Evolutionary conservation across 1,140 invertebrate genomes (phyloP).

Genomic region (Helicoverpa zea): DNA sequence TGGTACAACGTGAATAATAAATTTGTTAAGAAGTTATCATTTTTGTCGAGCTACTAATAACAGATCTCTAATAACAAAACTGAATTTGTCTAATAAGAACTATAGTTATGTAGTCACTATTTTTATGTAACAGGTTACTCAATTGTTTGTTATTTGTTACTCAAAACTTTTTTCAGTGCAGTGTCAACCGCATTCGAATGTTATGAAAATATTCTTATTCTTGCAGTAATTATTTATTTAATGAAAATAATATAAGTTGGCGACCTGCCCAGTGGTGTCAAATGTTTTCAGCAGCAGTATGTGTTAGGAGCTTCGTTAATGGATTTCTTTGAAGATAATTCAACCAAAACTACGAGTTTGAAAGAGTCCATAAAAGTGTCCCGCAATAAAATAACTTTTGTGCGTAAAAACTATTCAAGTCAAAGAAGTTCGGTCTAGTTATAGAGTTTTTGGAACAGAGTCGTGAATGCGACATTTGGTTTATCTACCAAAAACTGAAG

Average conservation of each 20-base stretch:
- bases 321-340: background rate
- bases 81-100: too few relatives aligned
- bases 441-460: background rate
- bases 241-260: constrained; percentile 40
- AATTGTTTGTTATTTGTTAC: too few relatives aligned
- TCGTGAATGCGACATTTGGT: constrained; percentile 15
- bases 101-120: too few relatives aligned
- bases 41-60: too few relatives aligned
- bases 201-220: constrained; percentile 12
- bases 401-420: constrained; percentile 2
- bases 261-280: constrained; percentile 17
- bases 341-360: background rate
- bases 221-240: constrained; percentile 11
- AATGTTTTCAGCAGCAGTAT: constrained; percentile 23
- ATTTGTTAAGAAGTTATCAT: too few relatives aligned
- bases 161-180: too few relatives aligned
- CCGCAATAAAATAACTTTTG: background rate
- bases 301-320: background rate
- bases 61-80: too few relatives aligned
- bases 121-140: too few relatives aligned
- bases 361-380: background rate
- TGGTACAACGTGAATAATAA: too few relatives aligned
- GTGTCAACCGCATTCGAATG: background rate
- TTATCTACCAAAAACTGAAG: background rate
- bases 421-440: background rate